Conservation (phyloP, 2,113 vertebrate species). For the Gorsachius goisagi region DNA sequence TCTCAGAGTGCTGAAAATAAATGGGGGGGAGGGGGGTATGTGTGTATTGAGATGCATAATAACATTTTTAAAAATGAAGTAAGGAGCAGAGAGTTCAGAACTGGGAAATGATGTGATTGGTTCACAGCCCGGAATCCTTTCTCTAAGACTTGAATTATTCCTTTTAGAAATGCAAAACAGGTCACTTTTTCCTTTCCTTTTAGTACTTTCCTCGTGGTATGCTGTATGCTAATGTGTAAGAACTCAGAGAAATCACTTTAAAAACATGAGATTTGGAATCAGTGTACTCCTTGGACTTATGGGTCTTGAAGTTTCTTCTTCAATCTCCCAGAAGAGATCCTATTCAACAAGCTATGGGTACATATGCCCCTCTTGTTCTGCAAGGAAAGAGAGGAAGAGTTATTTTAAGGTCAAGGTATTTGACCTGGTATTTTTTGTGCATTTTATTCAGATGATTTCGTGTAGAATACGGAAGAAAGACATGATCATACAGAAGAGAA, state of each 20-base stretch:
- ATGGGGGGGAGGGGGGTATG: fast-evolving
- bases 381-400: background rate
- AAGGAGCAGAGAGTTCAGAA: background rate
- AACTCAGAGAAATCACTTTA: background rate
- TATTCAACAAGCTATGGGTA: background rate
- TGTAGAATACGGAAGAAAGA: background rate
- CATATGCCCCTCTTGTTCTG: background rate
- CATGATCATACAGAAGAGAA: background rate
- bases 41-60: background rate
- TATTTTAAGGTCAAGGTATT: background rate
- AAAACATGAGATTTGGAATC: background rate
- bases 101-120: background rate
- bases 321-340: background rate
- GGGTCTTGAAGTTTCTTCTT: background rate
- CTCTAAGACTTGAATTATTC: background rate
- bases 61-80: background rate
- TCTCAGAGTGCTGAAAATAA: background rate
- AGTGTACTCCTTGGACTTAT: background rate
- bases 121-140: background rate
- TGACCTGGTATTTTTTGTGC: background rate
- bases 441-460: background rate
- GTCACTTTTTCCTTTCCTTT: background rate
- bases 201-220: background rate
- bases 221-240: background rate
- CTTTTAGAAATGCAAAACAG: background rate